Percentiles rank a stretch among this genome's conserved stretches.
Evolutionary conservation across 2,113 vertebrate species (phyloP).

Genomic region (Sinosuthora webbiana): DNA sequence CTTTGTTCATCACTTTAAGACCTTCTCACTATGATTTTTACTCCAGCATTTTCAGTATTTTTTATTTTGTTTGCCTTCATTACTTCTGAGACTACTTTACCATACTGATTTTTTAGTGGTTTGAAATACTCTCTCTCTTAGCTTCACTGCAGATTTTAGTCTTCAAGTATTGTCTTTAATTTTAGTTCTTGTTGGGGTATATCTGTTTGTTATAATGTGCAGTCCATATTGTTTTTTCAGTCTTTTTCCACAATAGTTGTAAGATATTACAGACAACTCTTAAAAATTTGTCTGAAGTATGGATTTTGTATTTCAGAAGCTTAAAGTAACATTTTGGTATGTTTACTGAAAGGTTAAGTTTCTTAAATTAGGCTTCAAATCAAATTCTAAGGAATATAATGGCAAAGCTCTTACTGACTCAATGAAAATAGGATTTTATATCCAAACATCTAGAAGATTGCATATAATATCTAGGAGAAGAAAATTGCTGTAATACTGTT

Average conservation of each 20-base stretch:
- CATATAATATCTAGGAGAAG: slow-evolving; percentile 21
- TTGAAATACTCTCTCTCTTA: background rate
- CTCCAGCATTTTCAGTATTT: background rate
- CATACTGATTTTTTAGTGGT: background rate
- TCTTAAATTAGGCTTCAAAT: slow-evolving; percentile 38
- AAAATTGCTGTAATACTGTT: slow-evolving; percentile 34
- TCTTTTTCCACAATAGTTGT: background rate
- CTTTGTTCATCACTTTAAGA: background rate
- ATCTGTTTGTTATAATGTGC: background rate
- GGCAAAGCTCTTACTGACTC: slow-evolving; percentile 10
- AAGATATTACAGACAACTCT: background rate
- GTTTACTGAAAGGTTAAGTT: slow-evolving; percentile 41
- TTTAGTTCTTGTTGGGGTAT: background rate
- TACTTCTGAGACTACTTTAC: background rate
- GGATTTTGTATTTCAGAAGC: slow-evolving; percentile 18
- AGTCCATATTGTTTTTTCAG: background rate
- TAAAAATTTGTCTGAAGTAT: slow-evolving; percentile 12
- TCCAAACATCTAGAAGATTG: slow-evolving; percentile 14
- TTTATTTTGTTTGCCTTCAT: background rate
- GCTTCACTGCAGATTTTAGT: background rate
- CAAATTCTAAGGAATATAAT: slow-evolving; percentile 27
- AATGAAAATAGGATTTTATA: slow-evolving; percentile 41
- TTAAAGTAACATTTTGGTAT: slow-evolving; percentile 11
- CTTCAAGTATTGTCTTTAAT: background rate
- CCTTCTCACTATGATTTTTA: background rate